Base-by-base conservation (phyloP, 2,797 vertebrate genomes). In the Gorsachius magnificus region DNA sequence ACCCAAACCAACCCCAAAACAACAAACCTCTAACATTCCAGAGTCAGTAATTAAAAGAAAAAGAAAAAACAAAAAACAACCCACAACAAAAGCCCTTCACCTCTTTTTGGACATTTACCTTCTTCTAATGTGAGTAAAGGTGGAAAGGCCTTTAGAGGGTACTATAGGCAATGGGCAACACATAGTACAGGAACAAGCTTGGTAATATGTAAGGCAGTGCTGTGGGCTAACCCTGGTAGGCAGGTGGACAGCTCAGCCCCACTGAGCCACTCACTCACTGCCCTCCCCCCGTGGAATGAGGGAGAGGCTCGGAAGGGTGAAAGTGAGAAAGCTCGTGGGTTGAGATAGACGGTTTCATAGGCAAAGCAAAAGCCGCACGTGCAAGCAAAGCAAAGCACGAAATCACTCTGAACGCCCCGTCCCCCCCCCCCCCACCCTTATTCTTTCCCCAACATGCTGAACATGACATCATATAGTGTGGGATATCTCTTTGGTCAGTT, bases 311-410 rank as follows among this genome's bases (percentile, higher is more conserved):
- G 11, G 22, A 29, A 75, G 33, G 8, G 6, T 35, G 17, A n/a
- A 43, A 56, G 13, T 26, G 41, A 71, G 12, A 74, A 57, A 74
- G 28, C 24, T 45, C 3, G 2, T 45, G 70, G 70, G 33, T 12
- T 57, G 54, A 74, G 18, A 46, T 46, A 54, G 46, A 83, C 22
- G 38, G 18, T 71, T 71, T 29, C 21, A 45, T 11, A 71, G 13
- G 41, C 22, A 46, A 56, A 46, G n/a, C 28, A 64, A 4, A 64
- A 74, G 18, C 15, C 10, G 22, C 3, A 1, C 0, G 2, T 8
- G 7, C 18, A 38, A 74, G 69, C 28, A 56, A n/a, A 64, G 12
- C 29, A 56, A 54, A 72, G 26, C 3, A 35, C 13, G 5, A 41
- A 41, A 41, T 33, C 15, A 86, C 26, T 51, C 13, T 16, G 5